Percentiles rank a stretch among this genome's conserved stretches.
phyloP scores from a whole-genome alignment of 2,888 invertebrate genomes.

The Eristalinus aeneus region DNA sequence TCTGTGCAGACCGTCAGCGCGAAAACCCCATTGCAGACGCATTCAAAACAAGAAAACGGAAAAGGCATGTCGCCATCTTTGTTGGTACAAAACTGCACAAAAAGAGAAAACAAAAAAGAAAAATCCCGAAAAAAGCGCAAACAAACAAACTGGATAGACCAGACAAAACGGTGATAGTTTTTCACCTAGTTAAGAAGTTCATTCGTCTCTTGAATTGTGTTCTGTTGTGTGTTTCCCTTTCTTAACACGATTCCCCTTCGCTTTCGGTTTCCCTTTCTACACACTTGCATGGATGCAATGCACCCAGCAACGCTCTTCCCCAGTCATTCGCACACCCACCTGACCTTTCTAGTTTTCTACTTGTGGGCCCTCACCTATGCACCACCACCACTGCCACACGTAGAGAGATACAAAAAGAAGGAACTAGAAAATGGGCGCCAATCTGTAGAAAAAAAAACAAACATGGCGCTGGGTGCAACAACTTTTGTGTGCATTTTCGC shows the following conservation, averaged over 20 bases:
- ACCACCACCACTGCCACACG: conserved; percentile 5
- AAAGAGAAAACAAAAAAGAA: not conserved
- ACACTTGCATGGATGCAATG: conserved; percentile 3
- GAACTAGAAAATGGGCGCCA: conserved; percentile 67
- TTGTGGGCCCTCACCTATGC: conserved; percentile 34
- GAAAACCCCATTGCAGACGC: not conserved
- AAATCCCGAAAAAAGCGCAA: no score
- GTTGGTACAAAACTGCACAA: not conserved
- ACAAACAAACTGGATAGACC: conserved; percentile 15
- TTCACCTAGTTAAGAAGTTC: conserved; percentile 70
- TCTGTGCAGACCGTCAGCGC: not conserved
- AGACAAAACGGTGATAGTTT: conserved; percentile 67
- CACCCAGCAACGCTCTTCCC: not conserved
- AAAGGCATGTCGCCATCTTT: conserved; percentile 56
- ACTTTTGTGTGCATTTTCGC: conserved; percentile 52
- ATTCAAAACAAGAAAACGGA: conserved; percentile 16
- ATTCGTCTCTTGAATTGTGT: conserved; percentile 38
- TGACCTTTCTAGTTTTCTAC: conserved; percentile 56
- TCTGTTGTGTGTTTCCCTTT: conserved; percentile 51
- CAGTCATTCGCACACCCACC: conserved; percentile 23
- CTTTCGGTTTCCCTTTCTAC: conserved; percentile 64
- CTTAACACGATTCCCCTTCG: conserved; percentile 37
- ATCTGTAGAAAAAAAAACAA: conserved; percentile 53
- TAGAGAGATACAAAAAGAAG: not conserved
- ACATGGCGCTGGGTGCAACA: conserved; percentile 66